These are phyloP conservation scores for Empidonax traillii DNA, from an alignment of 2,113 vertebrate genomes.

Conservation along the genomic window DNA sequence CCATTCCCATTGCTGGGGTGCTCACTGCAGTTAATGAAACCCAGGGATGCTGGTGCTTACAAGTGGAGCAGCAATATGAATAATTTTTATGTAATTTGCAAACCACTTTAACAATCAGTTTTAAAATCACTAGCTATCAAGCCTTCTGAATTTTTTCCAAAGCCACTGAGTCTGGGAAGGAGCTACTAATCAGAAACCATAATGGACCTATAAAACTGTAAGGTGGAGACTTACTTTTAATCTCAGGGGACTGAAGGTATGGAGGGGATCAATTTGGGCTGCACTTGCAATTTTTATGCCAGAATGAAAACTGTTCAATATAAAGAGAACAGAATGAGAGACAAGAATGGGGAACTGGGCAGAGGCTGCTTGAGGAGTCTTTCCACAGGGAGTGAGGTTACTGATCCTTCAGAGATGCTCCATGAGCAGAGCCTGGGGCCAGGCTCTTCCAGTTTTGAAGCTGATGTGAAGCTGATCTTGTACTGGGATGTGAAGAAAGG, in stretches of 20 bases:
- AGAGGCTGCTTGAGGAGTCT: background rate
- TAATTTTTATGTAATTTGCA: background rate
- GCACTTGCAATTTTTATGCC: background rate
- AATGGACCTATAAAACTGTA: background rate
- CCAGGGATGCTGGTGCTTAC: background rate
- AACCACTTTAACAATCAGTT: background rate
- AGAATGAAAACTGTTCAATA: background rate
- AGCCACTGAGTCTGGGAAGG: background rate
- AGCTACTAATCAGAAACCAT: slow-evolving; percentile 1
- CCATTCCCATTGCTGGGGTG: background rate
- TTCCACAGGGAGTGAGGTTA: background rate
- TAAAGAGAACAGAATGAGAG: background rate
- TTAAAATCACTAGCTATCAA: background rate
- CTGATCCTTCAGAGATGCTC: background rate
- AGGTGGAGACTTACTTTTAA: background rate
- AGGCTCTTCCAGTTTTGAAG: background rate
- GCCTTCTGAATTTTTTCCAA: background rate
- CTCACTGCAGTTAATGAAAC: background rate
- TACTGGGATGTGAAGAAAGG: background rate
- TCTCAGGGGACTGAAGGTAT: background rate
- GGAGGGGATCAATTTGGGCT: background rate
- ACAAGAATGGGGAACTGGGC: background rate
- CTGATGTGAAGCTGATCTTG: background rate
- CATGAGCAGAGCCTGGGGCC: background rate
- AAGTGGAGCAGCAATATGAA: background rate